phyloP scores from a whole-genome alignment of 2,797 vertebrate genomes.

The Loriculus beryllinus region DNA sequence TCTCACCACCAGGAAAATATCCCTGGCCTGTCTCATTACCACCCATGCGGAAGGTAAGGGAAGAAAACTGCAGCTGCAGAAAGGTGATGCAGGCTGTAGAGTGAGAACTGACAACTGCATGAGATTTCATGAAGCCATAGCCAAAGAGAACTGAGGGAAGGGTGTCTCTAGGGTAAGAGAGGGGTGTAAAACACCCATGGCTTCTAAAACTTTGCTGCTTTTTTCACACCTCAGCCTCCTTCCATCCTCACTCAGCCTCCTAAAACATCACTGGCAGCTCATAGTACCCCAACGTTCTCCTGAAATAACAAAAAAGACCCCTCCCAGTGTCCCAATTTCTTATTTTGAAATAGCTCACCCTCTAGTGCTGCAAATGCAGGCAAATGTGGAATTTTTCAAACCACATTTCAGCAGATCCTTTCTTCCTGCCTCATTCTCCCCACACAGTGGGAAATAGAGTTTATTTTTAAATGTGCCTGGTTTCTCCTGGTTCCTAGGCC shows the following conservation, averaged over 20 bases:
- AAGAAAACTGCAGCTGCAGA: neutral
- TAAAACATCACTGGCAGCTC: neutral
- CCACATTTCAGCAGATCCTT: neutral
- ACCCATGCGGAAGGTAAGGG: accelerated
- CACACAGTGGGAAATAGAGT: neutral
- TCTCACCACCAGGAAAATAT: neutral
- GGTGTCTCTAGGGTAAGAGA: neutral
- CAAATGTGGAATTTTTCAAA: neutral
- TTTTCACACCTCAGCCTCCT: neutral
- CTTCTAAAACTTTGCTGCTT: neutral
- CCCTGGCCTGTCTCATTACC: neutral
- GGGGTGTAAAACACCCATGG: neutral
- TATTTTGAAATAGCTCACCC: neutral
- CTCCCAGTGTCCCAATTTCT: neutral
- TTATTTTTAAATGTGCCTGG: neutral
- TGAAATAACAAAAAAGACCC: neutral
- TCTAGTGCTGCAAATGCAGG: neutral
- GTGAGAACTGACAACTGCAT: neutral
- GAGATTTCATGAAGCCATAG: neutral
- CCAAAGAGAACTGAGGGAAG: neutral
- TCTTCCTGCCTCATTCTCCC: neutral
- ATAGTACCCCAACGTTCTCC: neutral
- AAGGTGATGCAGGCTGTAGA: neutral
- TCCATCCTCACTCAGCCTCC: neutral
- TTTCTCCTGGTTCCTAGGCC: neutral